Conservation (phyloP, 2,113 vertebrate genomes). For the Phylloscopus whistleri region DNA sequence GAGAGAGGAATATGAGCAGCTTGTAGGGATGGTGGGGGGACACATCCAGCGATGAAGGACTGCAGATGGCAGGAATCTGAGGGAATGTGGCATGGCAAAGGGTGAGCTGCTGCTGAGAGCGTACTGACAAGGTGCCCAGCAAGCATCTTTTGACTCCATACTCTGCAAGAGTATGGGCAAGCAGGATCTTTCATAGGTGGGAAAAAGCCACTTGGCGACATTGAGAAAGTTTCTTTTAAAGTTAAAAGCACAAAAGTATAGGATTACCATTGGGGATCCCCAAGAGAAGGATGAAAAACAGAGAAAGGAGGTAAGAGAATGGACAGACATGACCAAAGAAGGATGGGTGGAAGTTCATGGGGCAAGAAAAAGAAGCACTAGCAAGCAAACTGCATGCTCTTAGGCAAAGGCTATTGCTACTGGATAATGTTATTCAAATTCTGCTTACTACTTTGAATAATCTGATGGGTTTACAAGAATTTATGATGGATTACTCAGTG, state of each 20-base stretch:
- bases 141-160: neutral
- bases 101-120: neutral
- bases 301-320: neutral
- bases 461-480: neutral
- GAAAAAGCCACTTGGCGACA: neutral
- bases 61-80: neutral
- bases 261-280: neutral
- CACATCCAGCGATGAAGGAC: accelerated
- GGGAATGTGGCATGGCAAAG: too few species aligned
- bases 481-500: neutral
- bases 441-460: neutral
- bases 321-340: neutral
- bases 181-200: neutral
- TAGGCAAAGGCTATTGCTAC: neutral
- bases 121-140: neutral
- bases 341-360: neutral
- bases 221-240: neutral
- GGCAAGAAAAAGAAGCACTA: neutral
- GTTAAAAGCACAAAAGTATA: neutral
- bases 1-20: neutral
- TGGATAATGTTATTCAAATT: neutral
- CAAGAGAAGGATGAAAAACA: neutral
- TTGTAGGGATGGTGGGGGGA: neutral
- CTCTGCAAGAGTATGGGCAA: neutral
- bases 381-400: neutral